Percentiles rank a stretch among this genome's conserved stretches.
Conservation (phyloP, 1,140 invertebrate genomes). For the Hypothenemus hampei region DNA sequence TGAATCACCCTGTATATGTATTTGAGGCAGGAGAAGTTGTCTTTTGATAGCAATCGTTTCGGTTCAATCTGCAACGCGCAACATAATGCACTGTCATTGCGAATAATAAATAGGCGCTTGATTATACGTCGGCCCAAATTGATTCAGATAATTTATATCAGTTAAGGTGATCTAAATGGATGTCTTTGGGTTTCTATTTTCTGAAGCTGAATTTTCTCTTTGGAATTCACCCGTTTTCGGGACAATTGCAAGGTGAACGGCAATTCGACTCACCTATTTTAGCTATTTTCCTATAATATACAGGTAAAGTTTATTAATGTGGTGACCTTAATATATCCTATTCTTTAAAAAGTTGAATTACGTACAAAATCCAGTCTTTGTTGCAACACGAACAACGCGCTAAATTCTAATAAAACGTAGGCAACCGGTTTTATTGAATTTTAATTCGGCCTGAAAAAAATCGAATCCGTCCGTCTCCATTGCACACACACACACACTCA, state of each 20-base stretch:
- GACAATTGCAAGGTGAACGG: background rate
- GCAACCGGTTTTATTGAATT: background rate
- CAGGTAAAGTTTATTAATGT: background rate
- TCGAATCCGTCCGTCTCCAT: background rate
- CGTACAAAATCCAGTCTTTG: background rate
- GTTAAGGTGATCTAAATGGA: constrained; percentile 4
- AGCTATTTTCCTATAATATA: background rate
- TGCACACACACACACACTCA: background rate
- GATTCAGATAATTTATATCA: constrained; percentile 19
- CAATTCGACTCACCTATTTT: background rate
- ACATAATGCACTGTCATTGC: constrained; percentile 14
- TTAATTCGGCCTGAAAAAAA: background rate
- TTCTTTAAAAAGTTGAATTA: background rate
- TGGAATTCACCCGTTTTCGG: background rate
- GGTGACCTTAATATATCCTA: background rate
- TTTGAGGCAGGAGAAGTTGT: constrained; percentile 6
- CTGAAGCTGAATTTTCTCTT: background rate
- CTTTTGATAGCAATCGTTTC: constrained; percentile 9
- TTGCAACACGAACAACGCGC: background rate
- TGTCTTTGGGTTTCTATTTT: background rate
- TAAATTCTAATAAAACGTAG: background rate
- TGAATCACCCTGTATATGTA: too few species aligned
- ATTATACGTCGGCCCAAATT: constrained; percentile 17
- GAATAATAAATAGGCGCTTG: constrained; percentile 16
- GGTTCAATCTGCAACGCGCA: constrained; percentile 5